Percentiles rank a stretch among this genome's conserved stretches.
These are phyloP conservation scores for Micromys minutus DNA, from an alignment of 2,113 vertebrate genomes.

Conservation along the genomic window DNA sequence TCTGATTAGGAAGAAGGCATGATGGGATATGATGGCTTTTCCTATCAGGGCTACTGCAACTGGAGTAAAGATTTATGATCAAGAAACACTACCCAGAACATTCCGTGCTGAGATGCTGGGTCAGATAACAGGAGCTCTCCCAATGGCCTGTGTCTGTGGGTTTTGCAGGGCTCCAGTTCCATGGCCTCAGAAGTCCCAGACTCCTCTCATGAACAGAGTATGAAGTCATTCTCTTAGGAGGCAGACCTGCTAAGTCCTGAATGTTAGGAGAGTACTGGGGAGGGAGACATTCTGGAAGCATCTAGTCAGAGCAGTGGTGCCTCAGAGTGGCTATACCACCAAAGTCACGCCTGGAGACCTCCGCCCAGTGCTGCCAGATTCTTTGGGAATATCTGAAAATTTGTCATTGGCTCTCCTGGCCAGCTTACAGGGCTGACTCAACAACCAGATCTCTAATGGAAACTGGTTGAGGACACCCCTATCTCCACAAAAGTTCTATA, in stretches of 20 bases:
- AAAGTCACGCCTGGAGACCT: not conserved
- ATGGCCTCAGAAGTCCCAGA: not conserved
- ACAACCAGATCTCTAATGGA: not conserved
- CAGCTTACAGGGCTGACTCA: not conserved
- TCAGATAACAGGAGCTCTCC: slow-evolving; percentile 58
- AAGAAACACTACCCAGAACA: slow-evolving; percentile 76
- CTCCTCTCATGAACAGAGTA: not conserved
- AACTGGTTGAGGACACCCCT: not conserved
- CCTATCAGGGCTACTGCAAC: slow-evolving; percentile 60
- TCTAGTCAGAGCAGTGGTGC: not conserved
- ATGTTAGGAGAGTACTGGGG: not conserved
- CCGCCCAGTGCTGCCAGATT: not conserved
- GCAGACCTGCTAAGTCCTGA: not conserved
- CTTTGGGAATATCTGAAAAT: not conserved
- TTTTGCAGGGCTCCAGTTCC: not conserved
- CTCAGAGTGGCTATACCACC: not conserved
- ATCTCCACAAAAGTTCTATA: not conserved
- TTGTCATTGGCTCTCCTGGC: not conserved
- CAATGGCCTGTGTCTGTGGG: slow-evolving; percentile 13
- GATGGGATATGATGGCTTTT: slow-evolving; percentile 53
- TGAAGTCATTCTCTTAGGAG: not conserved
- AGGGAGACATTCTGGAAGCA: not conserved
- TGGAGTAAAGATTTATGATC: slow-evolving; percentile 71
- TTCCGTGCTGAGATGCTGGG: slow-evolving; percentile 68
- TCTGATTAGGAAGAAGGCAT: slow-evolving; percentile 31